Conservation (phyloP, 2,797 vertebrate species). For the Megalops cyprinoides region DNA sequence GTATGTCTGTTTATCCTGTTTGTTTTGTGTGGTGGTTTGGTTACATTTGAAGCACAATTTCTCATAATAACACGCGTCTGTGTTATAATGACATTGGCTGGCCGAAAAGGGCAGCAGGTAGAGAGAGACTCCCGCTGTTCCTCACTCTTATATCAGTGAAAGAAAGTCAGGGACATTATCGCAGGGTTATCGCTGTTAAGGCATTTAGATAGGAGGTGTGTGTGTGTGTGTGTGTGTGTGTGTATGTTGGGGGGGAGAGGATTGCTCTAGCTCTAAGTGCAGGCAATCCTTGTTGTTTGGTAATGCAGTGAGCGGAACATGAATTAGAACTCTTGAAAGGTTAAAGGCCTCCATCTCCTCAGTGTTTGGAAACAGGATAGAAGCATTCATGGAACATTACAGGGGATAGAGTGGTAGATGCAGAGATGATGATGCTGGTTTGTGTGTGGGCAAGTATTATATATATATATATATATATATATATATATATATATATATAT, state of each 20-base stretch:
- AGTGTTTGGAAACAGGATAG: not conserved
- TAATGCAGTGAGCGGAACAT: not conserved
- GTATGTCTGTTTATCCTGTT: not conserved
- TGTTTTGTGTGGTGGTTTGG: slow-evolving; percentile 17
- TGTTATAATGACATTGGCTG: not conserved
- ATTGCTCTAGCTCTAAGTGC: not conserved
- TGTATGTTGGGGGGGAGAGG: not conserved
- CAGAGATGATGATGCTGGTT: not conserved
- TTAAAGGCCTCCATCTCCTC: slow-evolving; percentile 27
- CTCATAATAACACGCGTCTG: not conserved
- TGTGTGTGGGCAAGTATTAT: not conserved
- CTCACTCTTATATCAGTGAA: not conserved
- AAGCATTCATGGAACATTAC: not conserved
- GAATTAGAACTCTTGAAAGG: slow-evolving; percentile 20
- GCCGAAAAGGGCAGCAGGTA: not conserved
- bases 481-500: no score
- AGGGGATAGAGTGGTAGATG: not conserved
- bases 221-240: no score
- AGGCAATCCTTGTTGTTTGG: slow-evolving; percentile 2
- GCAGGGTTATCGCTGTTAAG: not conserved
- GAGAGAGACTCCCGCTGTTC: not conserved
- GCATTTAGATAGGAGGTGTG: not conserved
- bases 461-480: no score
- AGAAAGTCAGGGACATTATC: slow-evolving; percentile 20
- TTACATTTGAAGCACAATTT: slow-evolving; percentile 12